Conservation (phyloP, 2,113 vertebrate genomes). For the Azemiops feae region DNA sequence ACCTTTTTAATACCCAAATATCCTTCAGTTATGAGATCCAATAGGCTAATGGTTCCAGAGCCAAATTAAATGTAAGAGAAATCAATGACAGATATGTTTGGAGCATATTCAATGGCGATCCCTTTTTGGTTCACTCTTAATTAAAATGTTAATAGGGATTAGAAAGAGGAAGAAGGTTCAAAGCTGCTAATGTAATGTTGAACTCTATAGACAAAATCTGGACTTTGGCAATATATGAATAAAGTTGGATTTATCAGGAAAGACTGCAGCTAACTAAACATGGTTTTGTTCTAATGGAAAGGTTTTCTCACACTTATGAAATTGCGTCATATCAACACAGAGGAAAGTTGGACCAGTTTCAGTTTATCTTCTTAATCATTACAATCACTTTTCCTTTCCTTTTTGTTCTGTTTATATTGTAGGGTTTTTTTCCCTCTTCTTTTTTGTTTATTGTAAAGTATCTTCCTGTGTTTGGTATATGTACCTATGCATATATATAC, state of each 20-base stretch:
- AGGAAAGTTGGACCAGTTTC: not conserved
- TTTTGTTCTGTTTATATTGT: not conserved
- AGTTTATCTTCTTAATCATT: not conserved
- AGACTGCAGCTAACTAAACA: not conserved
- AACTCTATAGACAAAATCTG: not conserved
- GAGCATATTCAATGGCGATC: not conserved
- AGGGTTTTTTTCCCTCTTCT: not conserved
- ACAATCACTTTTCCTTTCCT: not conserved
- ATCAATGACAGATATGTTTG: not conserved
- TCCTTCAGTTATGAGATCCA: not conserved
- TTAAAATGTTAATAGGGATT: not conserved
- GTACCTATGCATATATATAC: too few relatives aligned
- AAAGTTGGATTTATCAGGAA: not conserved
- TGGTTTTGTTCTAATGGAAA: not conserved
- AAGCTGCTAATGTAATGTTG: not conserved
- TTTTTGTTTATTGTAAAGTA: not conserved
- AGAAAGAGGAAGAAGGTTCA: not conserved
- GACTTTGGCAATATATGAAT: not conserved
- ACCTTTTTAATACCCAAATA: not conserved
- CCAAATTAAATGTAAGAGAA: not conserved
- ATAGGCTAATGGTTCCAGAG: not conserved
- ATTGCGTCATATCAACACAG: not conserved
- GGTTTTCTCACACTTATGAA: not conserved
- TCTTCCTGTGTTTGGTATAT: not conserved
- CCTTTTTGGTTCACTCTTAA: not conserved